These are phyloP conservation scores for Galleria mellonella DNA, from an alignment of 1,140 invertebrate species.

Conservation along the genomic window DNA sequence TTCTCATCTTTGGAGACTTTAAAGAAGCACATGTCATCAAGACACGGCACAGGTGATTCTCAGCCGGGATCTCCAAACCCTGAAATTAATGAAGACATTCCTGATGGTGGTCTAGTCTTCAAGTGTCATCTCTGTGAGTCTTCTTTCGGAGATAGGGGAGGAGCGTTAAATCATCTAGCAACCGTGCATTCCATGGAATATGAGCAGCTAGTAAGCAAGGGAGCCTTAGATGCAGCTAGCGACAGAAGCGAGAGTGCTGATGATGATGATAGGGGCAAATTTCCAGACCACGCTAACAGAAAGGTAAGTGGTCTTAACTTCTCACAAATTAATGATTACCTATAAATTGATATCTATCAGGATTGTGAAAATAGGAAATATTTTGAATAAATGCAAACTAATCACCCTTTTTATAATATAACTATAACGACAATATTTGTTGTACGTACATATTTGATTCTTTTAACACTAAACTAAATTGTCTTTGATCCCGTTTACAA, in stretches of 20 bases:
- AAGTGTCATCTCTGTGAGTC: slow-evolving; percentile 95
- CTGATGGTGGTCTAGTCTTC: slow-evolving; percentile 82
- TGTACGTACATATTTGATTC: too few relatives aligned
- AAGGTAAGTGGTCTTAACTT: slow-evolving; percentile 76
- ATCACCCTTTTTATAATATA: too few relatives aligned
- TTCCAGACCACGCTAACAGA: slow-evolving; percentile 90
- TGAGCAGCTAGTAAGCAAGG: slow-evolving; percentile 84
- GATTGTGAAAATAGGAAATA: too few relatives aligned
- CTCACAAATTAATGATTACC: background rate
- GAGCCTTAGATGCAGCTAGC: slow-evolving; percentile 82
- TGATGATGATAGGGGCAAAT: slow-evolving; percentile 79
- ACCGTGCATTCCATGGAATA: slow-evolving; percentile 82
- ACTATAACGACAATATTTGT: too few relatives aligned
- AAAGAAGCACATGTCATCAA: slow-evolving; percentile 84
- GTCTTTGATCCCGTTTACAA: background rate
- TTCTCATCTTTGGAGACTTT: slow-evolving; percentile 88
- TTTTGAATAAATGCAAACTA: too few relatives aligned
- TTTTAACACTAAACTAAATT: too few relatives aligned
- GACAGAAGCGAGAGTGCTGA: slow-evolving; percentile 76
- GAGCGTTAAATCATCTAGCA: slow-evolving; percentile 88
- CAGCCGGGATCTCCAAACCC: slow-evolving; percentile 55
- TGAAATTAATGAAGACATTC: slow-evolving; percentile 59
- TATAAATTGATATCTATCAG: too few relatives aligned
- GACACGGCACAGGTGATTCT: slow-evolving; percentile 75
- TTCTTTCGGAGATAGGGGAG: slow-evolving; percentile 85